A percentile compares a stretch with the other conserved stretches of the same genome.
phyloP scores from a whole-genome alignment of 2,888 invertebrate genomes.

The Volucella inflata region DNA sequence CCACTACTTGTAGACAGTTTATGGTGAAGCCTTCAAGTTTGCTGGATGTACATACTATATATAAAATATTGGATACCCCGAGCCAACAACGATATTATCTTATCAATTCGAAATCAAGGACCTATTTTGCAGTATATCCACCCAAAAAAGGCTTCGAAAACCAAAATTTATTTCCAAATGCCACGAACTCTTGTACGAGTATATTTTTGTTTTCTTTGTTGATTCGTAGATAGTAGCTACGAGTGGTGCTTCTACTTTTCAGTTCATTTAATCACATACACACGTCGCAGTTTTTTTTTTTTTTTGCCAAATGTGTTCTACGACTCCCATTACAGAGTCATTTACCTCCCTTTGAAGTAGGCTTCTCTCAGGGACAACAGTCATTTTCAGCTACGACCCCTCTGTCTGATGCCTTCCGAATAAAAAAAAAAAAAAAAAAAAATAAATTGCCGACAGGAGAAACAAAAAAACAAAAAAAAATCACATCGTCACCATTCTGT shows the following conservation, averaged over 20 bases:
- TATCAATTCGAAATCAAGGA: too few relatives aligned
- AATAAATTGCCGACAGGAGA: slow-evolving; percentile 47
- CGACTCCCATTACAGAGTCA: slow-evolving; percentile 65
- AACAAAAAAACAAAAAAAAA: slow-evolving; percentile 38
- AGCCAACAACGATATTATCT: too few relatives aligned
- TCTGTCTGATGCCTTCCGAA: neutral
- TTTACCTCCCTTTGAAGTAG: slow-evolving; percentile 64
- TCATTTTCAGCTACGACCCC: neutral
- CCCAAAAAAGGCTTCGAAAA: too few relatives aligned
- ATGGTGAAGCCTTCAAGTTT: too few relatives aligned
- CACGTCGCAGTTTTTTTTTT: slow-evolving; percentile 57
- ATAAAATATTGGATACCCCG: too few relatives aligned
- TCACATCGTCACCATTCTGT: slow-evolving; percentile 71
- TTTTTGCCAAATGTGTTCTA: slow-evolving; percentile 66
- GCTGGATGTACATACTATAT: too few relatives aligned
- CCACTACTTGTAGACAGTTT: too few relatives aligned
- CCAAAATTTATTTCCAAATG: slow-evolving; percentile 47
- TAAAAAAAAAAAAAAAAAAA: slow-evolving; percentile 22
- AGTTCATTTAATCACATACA: slow-evolving; percentile 68
- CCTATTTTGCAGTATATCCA: too few relatives aligned
- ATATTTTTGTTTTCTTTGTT: neutral
- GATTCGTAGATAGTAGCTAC: too few relatives aligned
- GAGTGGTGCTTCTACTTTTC: slow-evolving; percentile 36
- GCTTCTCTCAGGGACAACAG: slow-evolving; percentile 10
- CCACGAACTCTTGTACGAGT: slow-evolving; percentile 19